Evolutionary conservation across 2,888 invertebrate genomes (phyloP), one percentile per base, ranked within the genome.

Genomic region (Agrochola circellaris): DNA sequence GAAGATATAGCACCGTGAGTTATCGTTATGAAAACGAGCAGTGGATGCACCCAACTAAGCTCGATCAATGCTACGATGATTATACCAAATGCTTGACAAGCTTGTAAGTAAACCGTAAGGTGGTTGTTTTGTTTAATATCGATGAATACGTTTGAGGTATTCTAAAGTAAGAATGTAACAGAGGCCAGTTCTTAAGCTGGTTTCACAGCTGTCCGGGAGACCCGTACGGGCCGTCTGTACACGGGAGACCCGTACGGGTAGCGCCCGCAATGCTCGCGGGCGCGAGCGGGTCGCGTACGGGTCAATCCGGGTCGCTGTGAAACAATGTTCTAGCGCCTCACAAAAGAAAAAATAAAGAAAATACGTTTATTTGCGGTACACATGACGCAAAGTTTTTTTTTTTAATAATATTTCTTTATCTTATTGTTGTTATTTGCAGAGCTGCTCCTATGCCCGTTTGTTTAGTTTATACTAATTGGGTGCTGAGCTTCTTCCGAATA

Each of bases 21-120:
- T 84, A 60, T 42, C 81, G 64, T 11, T 83, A 84, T 38, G 66
- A 54, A 20, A 5, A 0, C 0, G 0, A 62, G 0, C 82, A 84
- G 30, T 72, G 75, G 82, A 51, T 42, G 51, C 0, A 38, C 1
- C 0, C 11, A 5, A 0, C 0, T 30, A 0, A 7, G 0, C 0
- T 4, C 2, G 84, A 82, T 20, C 0, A 0, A 1, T 82, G 82
- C 17, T 80, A 45, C 6, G 72, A 83, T 13, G 23, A 80, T 7
- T 84, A 51, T 6, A 30, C 26, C 1, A 84, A 56, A 64, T 83
- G 82, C 38, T 0, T 60, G 1, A 30, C 60, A 7, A 56, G 13
- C 15, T 2, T 58, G 82, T 83, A 70, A 72, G 82, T 83, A 60
- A 4, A 30, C 26, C 13, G 0, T 61, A 13, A 15, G 2, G 20